Evolutionary conservation across 1,140 invertebrate species (phyloP), one percentile per base, ranked within the genome.

Genomic region (Coptotermes formosanus): DNA sequence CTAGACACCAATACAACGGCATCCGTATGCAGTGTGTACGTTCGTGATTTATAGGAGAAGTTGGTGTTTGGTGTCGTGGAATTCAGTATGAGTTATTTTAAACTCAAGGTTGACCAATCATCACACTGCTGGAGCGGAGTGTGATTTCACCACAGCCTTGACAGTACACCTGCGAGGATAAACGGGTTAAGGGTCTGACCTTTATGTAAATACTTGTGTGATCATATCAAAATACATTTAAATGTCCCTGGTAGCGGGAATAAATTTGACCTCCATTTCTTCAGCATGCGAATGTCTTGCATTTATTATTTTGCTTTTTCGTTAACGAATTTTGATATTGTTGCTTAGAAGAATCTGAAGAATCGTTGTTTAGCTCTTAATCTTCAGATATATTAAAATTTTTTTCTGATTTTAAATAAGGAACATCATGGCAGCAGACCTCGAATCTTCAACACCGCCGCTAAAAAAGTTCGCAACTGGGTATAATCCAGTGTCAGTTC

Each of bases 71-170:
- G n/a, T 30, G 64, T 75, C 25, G n/a, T n/a, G n/a, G 64, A n/a
- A 75, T 75, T 75, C 64, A 16, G 11, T 75, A 75, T 75, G n/a
- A 2, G 64, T 75, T n/a, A 75, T 75, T 75, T 75, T 75, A n/a
- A 75, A 30, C 64, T 30, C 64, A 75, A 75, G 64, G 64, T 75
- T 75, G 64, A 75, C 6, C n/a, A 75, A 75, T 75, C 64, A 75
- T n/a, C 25, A 9, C 9, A 16, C n/a, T 75, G 8, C 64, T 16
- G 64, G 21, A 75, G 9, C n/a, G 64, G 64, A 30, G 64, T 14
- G 64, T 11, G 3, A 75, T 75, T 75, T 75, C n/a, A 30, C 25
- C 25, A 30, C 64, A 30, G n/a, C 64, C 64, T 75, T 75, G 64
- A 30, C 25, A 75, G 64, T 30, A 75, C 64, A 75, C 64, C 64